A percentile compares a stretch with the other conserved stretches of the same genome.
Conservation (phyloP, 2,113 vertebrate species). For the Xiphophorus maculatus region DNA sequence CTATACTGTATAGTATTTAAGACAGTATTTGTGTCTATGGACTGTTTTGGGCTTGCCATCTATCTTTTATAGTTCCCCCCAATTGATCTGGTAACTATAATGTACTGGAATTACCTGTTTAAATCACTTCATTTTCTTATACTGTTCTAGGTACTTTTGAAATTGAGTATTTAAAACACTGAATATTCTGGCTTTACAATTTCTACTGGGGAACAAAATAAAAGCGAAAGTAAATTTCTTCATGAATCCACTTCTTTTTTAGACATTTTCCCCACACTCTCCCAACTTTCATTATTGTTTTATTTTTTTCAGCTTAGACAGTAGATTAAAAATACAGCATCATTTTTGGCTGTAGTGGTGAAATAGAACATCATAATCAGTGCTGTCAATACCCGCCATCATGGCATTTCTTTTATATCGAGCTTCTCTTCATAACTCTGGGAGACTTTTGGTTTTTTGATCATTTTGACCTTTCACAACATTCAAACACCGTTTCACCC, state of each 20-base stretch:
- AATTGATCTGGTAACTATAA: no score
- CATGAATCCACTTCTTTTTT: not conserved
- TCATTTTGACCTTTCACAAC: slow-evolving; percentile 68
- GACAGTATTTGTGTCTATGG: no score
- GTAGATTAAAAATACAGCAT: slow-evolving; percentile 1
- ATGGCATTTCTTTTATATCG: slow-evolving; percentile 4
- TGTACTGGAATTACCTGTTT: no score
- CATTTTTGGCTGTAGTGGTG: slow-evolving; percentile 11
- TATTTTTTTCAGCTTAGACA: not conserved
- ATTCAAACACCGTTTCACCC: slow-evolving; percentile 53
- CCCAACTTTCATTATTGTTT: not conserved
- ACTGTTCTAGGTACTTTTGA: no score
- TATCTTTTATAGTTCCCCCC: not conserved
- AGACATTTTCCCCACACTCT: not conserved
- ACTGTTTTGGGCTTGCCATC: not conserved
- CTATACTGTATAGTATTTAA: no score
- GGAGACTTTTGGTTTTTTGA: slow-evolving; percentile 51
- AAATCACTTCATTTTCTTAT: no score
- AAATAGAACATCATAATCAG: slow-evolving; percentile 1
- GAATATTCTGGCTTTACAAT: no score
- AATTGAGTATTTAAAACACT: no score
- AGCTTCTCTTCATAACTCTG: slow-evolving; percentile 2
- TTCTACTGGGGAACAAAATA: not conserved
- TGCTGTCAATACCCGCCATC: not conserved
- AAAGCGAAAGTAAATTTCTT: not conserved